Percentiles rank a stretch among this genome's conserved stretches.
Evolutionary conservation across 2,113 vertebrate genomes (phyloP).

Genomic region (Callionymus lyra): DNA sequence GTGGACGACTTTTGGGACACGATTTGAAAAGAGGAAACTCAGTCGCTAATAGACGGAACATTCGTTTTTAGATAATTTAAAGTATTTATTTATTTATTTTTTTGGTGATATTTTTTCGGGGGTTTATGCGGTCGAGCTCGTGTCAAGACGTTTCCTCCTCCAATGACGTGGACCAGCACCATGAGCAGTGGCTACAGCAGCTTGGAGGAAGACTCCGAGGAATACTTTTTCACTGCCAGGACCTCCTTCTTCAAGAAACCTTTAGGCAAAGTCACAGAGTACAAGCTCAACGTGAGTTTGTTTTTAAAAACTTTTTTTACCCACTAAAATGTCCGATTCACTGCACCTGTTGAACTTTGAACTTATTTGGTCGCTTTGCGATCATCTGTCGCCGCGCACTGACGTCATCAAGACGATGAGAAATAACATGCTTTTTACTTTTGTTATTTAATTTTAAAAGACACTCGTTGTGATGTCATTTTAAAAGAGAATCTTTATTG

Average conservation of each 20-base stretch:
- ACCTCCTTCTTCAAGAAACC: slow-evolving; percentile 90
- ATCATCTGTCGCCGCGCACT: too few relatives aligned
- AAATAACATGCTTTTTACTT: too few relatives aligned
- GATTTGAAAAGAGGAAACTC: slow-evolving; percentile 29
- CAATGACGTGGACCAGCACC: slow-evolving; percentile 84
- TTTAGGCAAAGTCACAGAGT: slow-evolving; percentile 67
- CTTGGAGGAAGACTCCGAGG: slow-evolving; percentile 91
- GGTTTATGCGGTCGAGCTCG: slow-evolving; percentile 42
- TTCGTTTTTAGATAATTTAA: too few relatives aligned
- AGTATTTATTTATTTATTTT: too few relatives aligned
- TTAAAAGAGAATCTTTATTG: too few relatives aligned
- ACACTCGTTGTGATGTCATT: too few relatives aligned
- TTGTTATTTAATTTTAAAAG: too few relatives aligned
- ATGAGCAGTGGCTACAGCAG: slow-evolving; percentile 98
- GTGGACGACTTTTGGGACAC: slow-evolving; percentile 2
- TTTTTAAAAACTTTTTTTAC: too few relatives aligned
- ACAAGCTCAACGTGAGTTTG: slow-evolving; percentile 54
- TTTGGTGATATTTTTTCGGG: not conserved
- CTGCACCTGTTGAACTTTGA: not conserved
- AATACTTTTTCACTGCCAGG: slow-evolving; percentile 94
- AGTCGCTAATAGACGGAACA: not conserved
- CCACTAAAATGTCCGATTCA: not conserved
- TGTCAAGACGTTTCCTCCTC: slow-evolving; percentile 37
- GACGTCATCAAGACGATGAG: too few relatives aligned
- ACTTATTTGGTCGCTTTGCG: not conserved